Evolutionary conservation across 2,113 vertebrate species (phyloP).

Genomic region (Bubo bubo): DNA sequence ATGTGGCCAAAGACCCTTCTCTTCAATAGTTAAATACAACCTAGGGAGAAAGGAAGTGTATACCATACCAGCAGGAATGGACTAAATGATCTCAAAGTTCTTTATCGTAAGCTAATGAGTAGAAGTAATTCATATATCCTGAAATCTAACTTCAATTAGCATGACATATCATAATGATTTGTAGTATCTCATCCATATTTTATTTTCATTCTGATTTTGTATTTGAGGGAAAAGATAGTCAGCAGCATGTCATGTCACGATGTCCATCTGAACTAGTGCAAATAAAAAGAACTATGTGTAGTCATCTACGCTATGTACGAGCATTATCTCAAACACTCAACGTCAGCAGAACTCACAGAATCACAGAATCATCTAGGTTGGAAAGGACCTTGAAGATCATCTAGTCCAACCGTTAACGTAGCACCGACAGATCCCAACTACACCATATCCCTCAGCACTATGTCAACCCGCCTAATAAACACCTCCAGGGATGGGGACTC

Average conservation of each 20-base stretch:
- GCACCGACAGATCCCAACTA: too few species aligned
- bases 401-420: too few species aligned
- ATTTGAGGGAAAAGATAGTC: neutral
- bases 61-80: neutral
- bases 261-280: neutral
- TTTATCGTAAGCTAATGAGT: neutral
- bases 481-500: too few species aligned
- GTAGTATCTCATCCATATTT: neutral
- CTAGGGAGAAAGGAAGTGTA: neutral
- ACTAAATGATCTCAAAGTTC: neutral
- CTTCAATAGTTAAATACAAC: neutral
- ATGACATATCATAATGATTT: neutral
- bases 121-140: neutral
- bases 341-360: neutral
- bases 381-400: too few species aligned
- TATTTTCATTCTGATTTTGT: neutral
- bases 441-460: too few species aligned
- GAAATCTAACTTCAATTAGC: neutral
- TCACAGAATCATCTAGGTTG: too few species aligned
- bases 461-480: too few species aligned
- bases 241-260: neutral
- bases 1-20: neutral
- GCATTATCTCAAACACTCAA: neutral
- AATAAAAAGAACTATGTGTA: neutral
- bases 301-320: neutral